phyloP scores from a whole-genome alignment of 2,113 vertebrate species.

The Suncus etruscus region DNA sequence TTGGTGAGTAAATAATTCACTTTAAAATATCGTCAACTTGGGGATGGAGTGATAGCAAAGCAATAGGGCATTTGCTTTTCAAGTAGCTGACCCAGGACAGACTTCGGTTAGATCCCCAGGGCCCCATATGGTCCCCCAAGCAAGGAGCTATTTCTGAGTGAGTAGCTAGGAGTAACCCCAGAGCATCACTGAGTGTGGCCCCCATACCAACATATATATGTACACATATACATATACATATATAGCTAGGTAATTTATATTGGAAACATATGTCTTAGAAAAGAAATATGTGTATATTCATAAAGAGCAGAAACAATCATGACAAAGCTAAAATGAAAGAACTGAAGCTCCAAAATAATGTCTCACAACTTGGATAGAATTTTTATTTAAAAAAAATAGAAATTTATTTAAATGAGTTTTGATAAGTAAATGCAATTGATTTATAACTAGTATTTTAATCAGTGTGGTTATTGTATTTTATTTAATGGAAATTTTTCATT shows the following conservation, averaged over 20 bases:
- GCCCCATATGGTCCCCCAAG: too few species aligned
- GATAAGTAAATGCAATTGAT: too few species aligned
- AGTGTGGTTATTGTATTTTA: neutral
- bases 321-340: neutral
- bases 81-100: too few species aligned
- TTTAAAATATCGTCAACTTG: neutral
- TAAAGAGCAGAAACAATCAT: neutral
- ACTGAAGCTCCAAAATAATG: neutral
- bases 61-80: too few species aligned
- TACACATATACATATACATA: too few species aligned
- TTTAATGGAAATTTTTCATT: neutral
- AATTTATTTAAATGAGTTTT: too few species aligned
- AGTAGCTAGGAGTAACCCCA: too few species aligned
- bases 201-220: too few species aligned
- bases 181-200: too few species aligned
- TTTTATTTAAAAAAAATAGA: neutral
- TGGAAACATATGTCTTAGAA: neutral
- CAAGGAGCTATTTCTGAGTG: too few species aligned
- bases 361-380: neutral
- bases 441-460: neutral
- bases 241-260: neutral
- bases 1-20: constrained; percentile 41
- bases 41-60: too few species aligned
- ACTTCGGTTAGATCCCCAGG: too few species aligned
- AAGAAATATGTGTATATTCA: neutral